phyloP scores from a whole-genome alignment of 2,797 vertebrate genomes.

The Falco berigora region DNA sequence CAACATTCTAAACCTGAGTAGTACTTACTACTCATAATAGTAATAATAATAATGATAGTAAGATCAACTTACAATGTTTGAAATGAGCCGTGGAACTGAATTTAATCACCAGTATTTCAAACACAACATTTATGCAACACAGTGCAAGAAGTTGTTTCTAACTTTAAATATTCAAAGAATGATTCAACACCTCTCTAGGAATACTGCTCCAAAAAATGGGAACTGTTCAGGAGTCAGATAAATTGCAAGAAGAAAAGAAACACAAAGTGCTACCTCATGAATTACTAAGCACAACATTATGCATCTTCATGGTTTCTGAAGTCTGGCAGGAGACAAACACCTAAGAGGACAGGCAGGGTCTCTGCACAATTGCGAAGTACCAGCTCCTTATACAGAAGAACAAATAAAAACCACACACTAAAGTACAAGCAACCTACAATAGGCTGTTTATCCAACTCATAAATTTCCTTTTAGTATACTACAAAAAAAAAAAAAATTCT shows the following conservation, averaged over 20 bases:
- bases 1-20: not conserved
- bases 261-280: not conserved
- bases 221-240: not conserved
- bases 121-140: not conserved
- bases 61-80: not conserved
- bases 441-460: not conserved
- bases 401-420: not conserved
- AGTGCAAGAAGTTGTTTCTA: not conserved
- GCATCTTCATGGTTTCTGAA: not conserved
- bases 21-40: not conserved
- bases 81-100: not conserved
- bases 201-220: not conserved
- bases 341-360: not conserved
- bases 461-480: not conserved
- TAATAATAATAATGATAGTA: not conserved
- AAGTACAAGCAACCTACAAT: not conserved
- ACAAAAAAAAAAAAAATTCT: not conserved
- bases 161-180: not conserved
- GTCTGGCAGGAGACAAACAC: not conserved
- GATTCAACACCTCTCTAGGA: not conserved
- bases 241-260: not conserved
- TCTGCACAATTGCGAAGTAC: not conserved
- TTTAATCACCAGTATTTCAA: not conserved
- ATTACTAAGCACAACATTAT: fast-evolving
- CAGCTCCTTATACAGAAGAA: not conserved